These are phyloP conservation scores for Misgurnus anguillicaudatus DNA, from an alignment of 2,113 vertebrate species.

Conservation along the genomic window DNA sequence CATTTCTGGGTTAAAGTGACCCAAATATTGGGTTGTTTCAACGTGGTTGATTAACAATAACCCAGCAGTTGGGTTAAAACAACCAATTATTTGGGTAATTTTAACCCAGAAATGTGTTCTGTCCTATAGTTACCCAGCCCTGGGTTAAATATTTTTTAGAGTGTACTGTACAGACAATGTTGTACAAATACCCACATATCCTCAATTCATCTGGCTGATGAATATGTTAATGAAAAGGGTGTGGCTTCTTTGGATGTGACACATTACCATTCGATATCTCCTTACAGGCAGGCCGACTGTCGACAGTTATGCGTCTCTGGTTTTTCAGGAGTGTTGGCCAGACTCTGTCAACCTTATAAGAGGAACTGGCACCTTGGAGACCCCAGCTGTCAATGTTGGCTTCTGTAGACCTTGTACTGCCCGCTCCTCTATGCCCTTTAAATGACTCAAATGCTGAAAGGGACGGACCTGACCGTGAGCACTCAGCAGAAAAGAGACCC, in stretches of 20 bases:
- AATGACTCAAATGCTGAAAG: conserved; percentile 20
- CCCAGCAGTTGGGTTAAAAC: too few relatives aligned
- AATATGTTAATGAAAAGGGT: not conserved
- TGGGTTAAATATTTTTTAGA: too few relatives aligned
- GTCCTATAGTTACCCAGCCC: too few relatives aligned
- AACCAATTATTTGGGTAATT: too few relatives aligned
- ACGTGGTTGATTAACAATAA: too few relatives aligned
- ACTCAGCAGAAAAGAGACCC: not conserved
- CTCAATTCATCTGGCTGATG: too few relatives aligned
- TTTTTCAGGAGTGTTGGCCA: conserved; percentile 29
- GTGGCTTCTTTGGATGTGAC: not conserved
- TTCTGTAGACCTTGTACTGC: conserved; percentile 32
- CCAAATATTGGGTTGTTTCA: too few relatives aligned
- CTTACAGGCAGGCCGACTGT: not conserved
- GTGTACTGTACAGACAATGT: too few relatives aligned
- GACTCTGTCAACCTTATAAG: conserved; percentile 43
- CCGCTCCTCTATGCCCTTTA: conserved; percentile 40
- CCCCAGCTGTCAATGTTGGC: conserved; percentile 45
- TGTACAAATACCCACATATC: too few relatives aligned
- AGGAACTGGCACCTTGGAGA: conserved; percentile 36
- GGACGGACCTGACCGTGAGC: not conserved
- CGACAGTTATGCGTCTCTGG: conserved; percentile 19
- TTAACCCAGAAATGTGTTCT: too few relatives aligned
- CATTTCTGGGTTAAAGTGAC: too few relatives aligned
- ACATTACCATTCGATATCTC: not conserved